A percentile compares a stretch with the other conserved stretches of the same genome.
Evolutionary conservation across 2,888 invertebrate genomes (phyloP).

Genomic region (Polia nebulosa): DNA sequence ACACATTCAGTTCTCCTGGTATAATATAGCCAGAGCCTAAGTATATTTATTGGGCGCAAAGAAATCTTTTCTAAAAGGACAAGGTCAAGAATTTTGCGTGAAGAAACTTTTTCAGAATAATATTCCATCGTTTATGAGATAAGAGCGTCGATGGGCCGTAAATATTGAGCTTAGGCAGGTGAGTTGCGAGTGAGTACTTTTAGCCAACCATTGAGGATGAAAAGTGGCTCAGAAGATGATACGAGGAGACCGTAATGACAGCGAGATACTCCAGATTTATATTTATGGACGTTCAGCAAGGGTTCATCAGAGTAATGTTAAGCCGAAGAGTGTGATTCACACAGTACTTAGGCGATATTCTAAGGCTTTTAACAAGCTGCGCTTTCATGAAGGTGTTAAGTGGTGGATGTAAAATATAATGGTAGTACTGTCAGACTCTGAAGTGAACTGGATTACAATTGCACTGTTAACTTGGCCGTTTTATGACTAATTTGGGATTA

Average conservation of each 20-base stretch:
- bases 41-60: constrained; percentile 13
- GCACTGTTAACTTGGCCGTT: constrained; percentile 3
- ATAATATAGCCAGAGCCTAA: constrained; percentile 25
- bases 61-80: constrained; percentile 26
- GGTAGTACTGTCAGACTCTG: neutral
- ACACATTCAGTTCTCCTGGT: constrained; percentile 11
- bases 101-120: constrained; percentile 38
- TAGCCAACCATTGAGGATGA: constrained; percentile 53
- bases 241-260: constrained; percentile 46
- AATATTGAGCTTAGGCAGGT: constrained; percentile 67
- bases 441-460: constrained; percentile 12
- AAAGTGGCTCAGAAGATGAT: constrained; percentile 56
- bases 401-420: constrained; percentile 34
- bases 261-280: constrained; percentile 66
- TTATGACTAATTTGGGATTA: neutral
- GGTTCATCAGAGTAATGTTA: constrained; percentile 57
- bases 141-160: constrained; percentile 57
- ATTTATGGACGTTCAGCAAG: constrained; percentile 61
- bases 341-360: constrained; percentile 34
- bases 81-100: constrained; percentile 47
- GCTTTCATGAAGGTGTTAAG: constrained; percentile 27
- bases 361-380: constrained; percentile 15
- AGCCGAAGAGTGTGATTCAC: constrained; percentile 38
- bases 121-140: constrained; percentile 56
- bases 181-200: constrained; percentile 62